Evolutionary conservation across 2,888 invertebrate genomes (phyloP).

Genomic region (Epiperipatus broadwayi): DNA sequence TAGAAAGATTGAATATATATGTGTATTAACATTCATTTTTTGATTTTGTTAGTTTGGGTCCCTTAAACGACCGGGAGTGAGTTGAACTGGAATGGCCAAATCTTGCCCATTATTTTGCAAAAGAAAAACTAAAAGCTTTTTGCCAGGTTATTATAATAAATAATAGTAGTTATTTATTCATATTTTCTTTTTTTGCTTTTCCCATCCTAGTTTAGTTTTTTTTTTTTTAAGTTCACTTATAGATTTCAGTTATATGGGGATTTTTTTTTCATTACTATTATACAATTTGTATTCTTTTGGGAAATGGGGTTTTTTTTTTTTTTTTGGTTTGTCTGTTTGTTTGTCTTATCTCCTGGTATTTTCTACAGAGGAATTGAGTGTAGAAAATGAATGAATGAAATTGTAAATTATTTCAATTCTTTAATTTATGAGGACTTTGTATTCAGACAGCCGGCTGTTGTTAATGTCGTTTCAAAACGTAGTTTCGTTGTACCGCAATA

Average conservation of each 20-base stretch:
- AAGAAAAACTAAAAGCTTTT: too few relatives aligned
- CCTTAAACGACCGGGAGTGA: background rate
- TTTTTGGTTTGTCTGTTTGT: too few relatives aligned
- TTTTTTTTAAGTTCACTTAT: too few relatives aligned
- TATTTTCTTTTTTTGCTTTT: too few relatives aligned
- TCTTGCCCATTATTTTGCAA: conserved; percentile 1
- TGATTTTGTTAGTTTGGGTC: background rate
- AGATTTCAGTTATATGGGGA: too few relatives aligned
- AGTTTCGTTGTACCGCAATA: conserved; percentile 37
- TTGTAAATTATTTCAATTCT: conserved; percentile 11
- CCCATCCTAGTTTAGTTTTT: too few relatives aligned
- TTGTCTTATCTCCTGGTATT: background rate
- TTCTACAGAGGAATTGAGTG: background rate
- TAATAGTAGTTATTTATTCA: too few relatives aligned
- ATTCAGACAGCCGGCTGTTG: conserved; percentile 15
- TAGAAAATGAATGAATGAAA: conserved; percentile 9
- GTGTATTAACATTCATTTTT: too few relatives aligned
- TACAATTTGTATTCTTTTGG: too few relatives aligned
- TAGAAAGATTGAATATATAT: background rate
- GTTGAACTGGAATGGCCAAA: conserved; percentile 6
- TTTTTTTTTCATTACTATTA: too few relatives aligned
- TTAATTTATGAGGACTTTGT: conserved; percentile 8
- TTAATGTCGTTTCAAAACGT: conserved; percentile 21
- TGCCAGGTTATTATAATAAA: too few relatives aligned
- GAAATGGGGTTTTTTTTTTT: too few relatives aligned